phyloP scores from a whole-genome alignment of 2,888 invertebrate species.

The Heliconius hortense region DNA sequence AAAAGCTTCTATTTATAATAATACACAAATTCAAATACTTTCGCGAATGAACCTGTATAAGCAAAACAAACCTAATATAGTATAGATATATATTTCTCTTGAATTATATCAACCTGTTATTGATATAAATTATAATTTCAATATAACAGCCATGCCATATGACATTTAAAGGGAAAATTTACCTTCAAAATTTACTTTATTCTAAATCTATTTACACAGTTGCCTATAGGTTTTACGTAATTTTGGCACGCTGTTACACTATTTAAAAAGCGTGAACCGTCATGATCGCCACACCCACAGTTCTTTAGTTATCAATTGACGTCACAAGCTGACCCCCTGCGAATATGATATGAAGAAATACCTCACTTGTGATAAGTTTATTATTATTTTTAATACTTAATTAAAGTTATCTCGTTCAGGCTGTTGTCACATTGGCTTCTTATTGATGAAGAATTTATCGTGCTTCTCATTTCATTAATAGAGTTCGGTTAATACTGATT shows the following conservation, averaged over 20 bases:
- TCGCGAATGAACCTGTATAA: background rate
- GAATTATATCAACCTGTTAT: background rate
- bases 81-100: background rate
- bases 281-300: conserved; percentile 3
- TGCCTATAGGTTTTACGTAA: conserved; percentile 1
- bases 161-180: background rate
- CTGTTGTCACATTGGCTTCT: conserved; percentile 28
- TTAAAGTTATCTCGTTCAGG: conserved; percentile 11
- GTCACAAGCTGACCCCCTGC: conserved; percentile 35
- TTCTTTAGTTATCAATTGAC: conserved; percentile 38
- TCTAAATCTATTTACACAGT: background rate
- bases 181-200: no score
- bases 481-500: conserved; percentile 28
- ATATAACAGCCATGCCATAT: background rate
- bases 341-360: conserved; percentile 19
- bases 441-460: conserved; percentile 51
- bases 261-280: conserved; percentile 12
- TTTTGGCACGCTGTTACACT: conserved; percentile 6
- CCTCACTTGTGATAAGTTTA: conserved; percentile 7
- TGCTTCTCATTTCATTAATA: conserved; percentile 52
- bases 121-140: background rate
- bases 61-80: background rate
- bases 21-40: background rate
- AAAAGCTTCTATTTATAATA: background rate
- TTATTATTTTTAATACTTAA: conserved; percentile 17